Evolutionary conservation across 2,888 invertebrate species (phyloP).

Genomic region (Aleiodes alternator): DNA sequence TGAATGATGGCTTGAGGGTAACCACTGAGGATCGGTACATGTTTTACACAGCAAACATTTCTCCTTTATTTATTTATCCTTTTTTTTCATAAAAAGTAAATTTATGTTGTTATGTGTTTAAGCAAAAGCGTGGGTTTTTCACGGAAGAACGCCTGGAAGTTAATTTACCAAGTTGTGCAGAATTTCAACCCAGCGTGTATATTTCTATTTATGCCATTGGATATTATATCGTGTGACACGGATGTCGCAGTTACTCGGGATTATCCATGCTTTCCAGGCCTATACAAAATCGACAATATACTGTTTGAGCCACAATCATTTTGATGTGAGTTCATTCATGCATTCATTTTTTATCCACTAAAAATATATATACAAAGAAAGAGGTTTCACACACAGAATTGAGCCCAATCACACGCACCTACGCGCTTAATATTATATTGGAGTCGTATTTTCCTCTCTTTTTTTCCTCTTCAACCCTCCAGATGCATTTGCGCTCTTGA

Average conservation of each 20-base stretch:
- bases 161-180: constrained; percentile 25
- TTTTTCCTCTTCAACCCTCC: not conserved
- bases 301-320: not conserved
- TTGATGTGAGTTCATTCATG: not conserved
- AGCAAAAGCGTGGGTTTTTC: constrained; percentile 24
- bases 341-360: too few relatives aligned
- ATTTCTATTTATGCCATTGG: constrained; percentile 31
- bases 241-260: constrained; percentile 27
- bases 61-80: constrained; percentile 3
- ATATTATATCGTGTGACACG: constrained; percentile 36
- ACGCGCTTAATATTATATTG: constrained; percentile 16
- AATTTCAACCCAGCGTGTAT: not conserved
- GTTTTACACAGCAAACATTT: constrained; percentile 8
- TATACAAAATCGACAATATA: constrained; percentile 22
- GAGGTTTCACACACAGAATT: constrained; percentile 32
- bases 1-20: constrained; percentile 21
- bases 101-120: constrained; percentile 27
- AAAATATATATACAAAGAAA: constrained; percentile 31
- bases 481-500: constrained; percentile 51
- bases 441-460: not conserved
- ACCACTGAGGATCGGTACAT: constrained; percentile 16
- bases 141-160: constrained; percentile 1
- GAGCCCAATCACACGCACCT: constrained; percentile 29
- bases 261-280: constrained; percentile 11
- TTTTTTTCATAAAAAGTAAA: constrained; percentile 3